These are phyloP conservation scores for Gobiocypris rarus DNA, from an alignment of 2,113 vertebrate species.

Conservation along the genomic window DNA sequence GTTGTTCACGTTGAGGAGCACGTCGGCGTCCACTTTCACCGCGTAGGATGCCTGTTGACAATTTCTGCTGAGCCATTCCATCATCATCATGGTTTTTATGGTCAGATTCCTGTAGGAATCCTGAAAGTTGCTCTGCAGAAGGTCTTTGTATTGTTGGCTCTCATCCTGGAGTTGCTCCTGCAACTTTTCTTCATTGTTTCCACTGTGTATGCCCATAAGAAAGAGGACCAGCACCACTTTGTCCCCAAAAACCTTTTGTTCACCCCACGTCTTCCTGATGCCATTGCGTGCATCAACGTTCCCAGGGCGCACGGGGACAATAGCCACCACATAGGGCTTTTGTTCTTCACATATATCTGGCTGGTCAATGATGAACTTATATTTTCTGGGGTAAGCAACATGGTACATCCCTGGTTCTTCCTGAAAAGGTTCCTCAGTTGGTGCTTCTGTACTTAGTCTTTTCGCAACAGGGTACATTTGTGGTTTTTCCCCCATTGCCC, in stretches of 20 bases:
- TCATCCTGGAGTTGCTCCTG: constrained; percentile 62
- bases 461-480: not conserved
- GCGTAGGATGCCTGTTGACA: constrained; percentile 74
- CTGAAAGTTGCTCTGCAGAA: constrained; percentile 78
- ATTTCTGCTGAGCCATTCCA: constrained; percentile 74
- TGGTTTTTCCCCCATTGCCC: too few species aligned
- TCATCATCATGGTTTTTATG: constrained; percentile 79
- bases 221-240: constrained; percentile 65
- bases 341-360: constrained; percentile 52
- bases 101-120: constrained; percentile 78
- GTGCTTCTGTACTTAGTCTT: not conserved
- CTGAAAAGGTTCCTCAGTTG: not conserved
- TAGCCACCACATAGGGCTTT: constrained; percentile 73
- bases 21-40: constrained; percentile 89
- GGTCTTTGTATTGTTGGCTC: constrained; percentile 64
- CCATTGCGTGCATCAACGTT: constrained; percentile 21
- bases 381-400: constrained; percentile 68
- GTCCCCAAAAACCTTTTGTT: constrained; percentile 66
- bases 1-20: constrained; percentile 85
- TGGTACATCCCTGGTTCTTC: constrained; percentile 56
- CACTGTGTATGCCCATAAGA: constrained; percentile 65
- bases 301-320: constrained; percentile 63
- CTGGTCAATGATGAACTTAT: constrained; percentile 73
- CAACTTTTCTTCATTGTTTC: not conserved
- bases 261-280: constrained; percentile 76